Evolutionary conservation across 2,797 vertebrate species (phyloP), one percentile per base, ranked within the genome.

Genomic region (Balearica regulorum): DNA sequence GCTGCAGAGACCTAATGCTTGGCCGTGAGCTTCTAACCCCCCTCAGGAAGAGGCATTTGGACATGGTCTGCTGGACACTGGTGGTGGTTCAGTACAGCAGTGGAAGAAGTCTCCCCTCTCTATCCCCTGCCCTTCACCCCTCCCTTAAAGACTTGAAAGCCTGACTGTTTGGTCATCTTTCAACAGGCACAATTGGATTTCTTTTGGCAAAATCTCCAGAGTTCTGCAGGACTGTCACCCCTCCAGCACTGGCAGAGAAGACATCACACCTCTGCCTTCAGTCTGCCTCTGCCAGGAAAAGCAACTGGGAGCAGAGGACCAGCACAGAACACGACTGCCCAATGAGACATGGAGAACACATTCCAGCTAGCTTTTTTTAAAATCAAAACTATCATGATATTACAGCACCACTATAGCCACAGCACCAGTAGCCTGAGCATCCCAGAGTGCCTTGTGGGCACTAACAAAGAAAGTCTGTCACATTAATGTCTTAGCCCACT

Each of bases 291-390:
- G 28, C 39, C 25, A 71, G 60, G 24, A 24, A 18, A 41, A 71
- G 48, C 26, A 33, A 19, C 17, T 2, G 12, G 29, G 49, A 94
- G 68, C 61, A 89, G 54, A 82, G 41, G 14, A 51, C 4, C 16
- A 48, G 60, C 64, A 80, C 35, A n/a, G 43, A 61, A 54, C 1
- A 0, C 1, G 0, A 11, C 31, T 17, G 62, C 39, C 26, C 61
- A 43, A 29, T 19, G 2, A 31, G 25, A n/a, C 5, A 2, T 0
- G 1, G n/a, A 8, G 19, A 60, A 77, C 17, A 60, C 19, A 2
- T 7, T 17, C 26, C 7, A 57, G 54, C 5, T 9, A 37, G 48
- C 6, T 54, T 20, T 48, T 22, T 29, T 39, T 20, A 2, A 46
- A 61, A 62, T 31, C 28, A 35, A 83, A 60, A 18, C n/a, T 54